These are phyloP conservation scores for Megaceryle alcyon DNA, from an alignment of 2,797 vertebrate species.

Conservation along the genomic window DNA sequence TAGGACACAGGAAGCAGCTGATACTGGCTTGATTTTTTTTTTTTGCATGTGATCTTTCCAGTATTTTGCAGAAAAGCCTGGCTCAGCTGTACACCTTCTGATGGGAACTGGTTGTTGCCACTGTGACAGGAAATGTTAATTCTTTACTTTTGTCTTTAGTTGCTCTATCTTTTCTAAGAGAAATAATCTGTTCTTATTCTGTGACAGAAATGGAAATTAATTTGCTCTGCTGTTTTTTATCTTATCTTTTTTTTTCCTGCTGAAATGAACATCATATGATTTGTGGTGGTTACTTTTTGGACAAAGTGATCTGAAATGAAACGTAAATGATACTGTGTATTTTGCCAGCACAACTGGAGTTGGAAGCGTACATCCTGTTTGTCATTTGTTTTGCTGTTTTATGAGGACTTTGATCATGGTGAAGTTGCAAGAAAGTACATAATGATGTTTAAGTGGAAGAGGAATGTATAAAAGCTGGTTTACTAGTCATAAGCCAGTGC, in stretches of 20 bases:
- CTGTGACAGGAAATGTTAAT: conserved; percentile 20
- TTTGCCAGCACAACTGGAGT: conserved; percentile 17
- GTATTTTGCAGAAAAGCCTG: neutral
- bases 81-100: neutral
- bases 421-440: conserved; percentile 8
- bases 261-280: neutral
- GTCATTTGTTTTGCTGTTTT: conserved; percentile 1
- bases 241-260: neutral
- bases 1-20: neutral
- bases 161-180: conserved; percentile 31
- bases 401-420: conserved; percentile 26
- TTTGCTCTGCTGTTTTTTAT: neutral
- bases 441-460: conserved; percentile 44
- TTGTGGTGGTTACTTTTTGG: conserved; percentile 21
- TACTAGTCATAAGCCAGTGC: neutral
- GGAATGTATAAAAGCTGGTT: conserved; percentile 31
- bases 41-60: neutral
- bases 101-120: neutral
- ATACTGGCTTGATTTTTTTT: neutral
- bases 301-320: conserved; percentile 1
- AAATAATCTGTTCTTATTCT: neutral
- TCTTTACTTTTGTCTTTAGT: neutral
- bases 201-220: neutral
- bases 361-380: conserved; percentile 18
- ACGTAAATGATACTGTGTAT: neutral